phyloP scores from a whole-genome alignment of 2,888 invertebrate species.

The Nycteola revayana region DNA sequence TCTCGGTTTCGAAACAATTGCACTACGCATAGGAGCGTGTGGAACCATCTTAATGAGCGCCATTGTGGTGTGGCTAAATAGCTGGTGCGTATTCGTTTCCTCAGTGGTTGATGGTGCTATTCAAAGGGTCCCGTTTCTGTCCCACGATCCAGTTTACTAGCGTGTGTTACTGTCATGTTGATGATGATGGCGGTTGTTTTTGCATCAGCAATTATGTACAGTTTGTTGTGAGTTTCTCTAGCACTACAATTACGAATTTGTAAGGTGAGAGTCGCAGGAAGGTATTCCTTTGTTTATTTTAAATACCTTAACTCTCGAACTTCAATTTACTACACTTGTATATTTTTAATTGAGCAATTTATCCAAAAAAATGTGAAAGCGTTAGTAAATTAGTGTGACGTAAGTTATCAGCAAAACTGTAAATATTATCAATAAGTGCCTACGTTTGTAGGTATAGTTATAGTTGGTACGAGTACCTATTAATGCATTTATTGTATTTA shows the following conservation, averaged over 20 bases:
- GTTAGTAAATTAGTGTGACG: slow-evolving; percentile 15
- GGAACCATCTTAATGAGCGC: slow-evolving; percentile 72
- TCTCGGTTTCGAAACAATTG: slow-evolving; percentile 77
- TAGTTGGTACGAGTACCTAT: neutral
- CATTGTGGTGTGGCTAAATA: slow-evolving; percentile 59
- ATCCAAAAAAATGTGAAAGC: slow-evolving; percentile 43
- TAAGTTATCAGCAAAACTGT: slow-evolving; percentile 15
- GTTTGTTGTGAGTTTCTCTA: slow-evolving; percentile 72
- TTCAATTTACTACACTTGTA: slow-evolving; percentile 49
- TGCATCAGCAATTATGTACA: slow-evolving; percentile 78
- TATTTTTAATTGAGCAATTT: slow-evolving; percentile 60
- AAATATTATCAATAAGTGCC: slow-evolving; percentile 19
- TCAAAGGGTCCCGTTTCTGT: slow-evolving; percentile 73
- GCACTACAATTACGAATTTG: slow-evolving; percentile 73
- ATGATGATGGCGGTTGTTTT: slow-evolving; percentile 73
- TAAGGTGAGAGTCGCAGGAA: slow-evolving; percentile 68
- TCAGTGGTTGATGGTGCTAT: slow-evolving; percentile 58
- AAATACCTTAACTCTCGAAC: slow-evolving; percentile 60
- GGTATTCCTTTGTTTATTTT: slow-evolving; percentile 65
- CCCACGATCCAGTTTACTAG: slow-evolving; percentile 76
- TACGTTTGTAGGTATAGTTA: neutral
- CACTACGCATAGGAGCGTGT: slow-evolving; percentile 65
- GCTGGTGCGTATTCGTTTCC: slow-evolving; percentile 62
- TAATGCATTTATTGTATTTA: neutral
- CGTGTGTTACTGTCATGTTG: slow-evolving; percentile 71